These are phyloP conservation scores for Phymanthus crucifer DNA, from an alignment of 92 coral and sea anemone genomes.

Conservation along the genomic window DNA sequence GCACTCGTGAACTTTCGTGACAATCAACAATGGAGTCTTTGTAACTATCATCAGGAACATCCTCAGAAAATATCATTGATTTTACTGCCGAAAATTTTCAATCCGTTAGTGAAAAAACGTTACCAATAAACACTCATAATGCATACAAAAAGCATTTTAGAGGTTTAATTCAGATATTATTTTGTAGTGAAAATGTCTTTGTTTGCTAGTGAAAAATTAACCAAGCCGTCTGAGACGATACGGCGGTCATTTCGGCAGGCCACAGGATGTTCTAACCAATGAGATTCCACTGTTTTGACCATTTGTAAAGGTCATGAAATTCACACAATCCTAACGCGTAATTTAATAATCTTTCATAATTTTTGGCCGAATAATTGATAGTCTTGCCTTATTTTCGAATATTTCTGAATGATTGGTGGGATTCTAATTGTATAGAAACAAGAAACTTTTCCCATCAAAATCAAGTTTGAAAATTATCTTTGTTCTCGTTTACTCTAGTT, in stretches of 20 bases:
- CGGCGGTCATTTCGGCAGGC: slow-evolving; percentile 7
- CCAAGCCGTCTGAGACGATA: slow-evolving; percentile 13
- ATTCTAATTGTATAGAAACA: neutral
- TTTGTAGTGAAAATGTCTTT: slow-evolving; percentile 5
- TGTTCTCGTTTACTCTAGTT: too few relatives aligned
- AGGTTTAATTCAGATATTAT: neutral
- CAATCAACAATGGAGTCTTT: slow-evolving; percentile 41
- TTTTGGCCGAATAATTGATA: slow-evolving; percentile 3
- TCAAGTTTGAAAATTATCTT: too few relatives aligned
- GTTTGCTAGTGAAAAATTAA: slow-evolving; percentile 11
- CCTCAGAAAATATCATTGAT: neutral
- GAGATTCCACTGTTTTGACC: neutral
- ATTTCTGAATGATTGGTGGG: neutral
- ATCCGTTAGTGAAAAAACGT: neutral
- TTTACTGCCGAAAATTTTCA: neutral
- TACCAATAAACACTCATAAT: neutral
- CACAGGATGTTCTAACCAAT: neutral
- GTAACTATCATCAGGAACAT: slow-evolving; percentile 2
- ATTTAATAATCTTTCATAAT: neutral
- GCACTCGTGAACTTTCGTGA: slow-evolving; percentile 40
- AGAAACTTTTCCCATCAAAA: too few relatives aligned
- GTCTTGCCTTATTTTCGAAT: neutral
- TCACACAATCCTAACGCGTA: slow-evolving; percentile 13
- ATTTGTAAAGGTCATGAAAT: slow-evolving; percentile 8
- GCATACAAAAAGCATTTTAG: neutral